Base-by-base conservation (phyloP, 2,888 invertebrate genomes). In the Caenorhabditis macrosperma region DNA sequence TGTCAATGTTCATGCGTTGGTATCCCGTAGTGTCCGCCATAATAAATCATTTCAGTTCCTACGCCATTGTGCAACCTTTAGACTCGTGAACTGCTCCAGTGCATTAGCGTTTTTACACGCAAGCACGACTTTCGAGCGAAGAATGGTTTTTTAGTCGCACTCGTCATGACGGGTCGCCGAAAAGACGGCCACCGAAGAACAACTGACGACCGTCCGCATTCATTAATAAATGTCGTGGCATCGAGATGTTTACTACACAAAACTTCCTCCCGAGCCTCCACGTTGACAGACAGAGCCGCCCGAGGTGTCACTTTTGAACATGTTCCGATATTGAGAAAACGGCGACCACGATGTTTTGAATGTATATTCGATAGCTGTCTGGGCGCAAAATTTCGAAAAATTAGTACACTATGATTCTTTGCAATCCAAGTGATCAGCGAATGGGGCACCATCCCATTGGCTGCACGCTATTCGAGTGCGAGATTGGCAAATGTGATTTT, bases 151-250 rank as follows among this genome's bases (percentile, higher is more conserved):
- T 64, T 66, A 64, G 57, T 59, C 59, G 26, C 64, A 74, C 66
- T 59, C 41, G 66, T 74, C 74, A 74, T 74, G 74, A 59, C 74
- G 57, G 74, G 57, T 63, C 59, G n/a, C 26, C 28, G 41, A 60
- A 35, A 35, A 48, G 64, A 59, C 63, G 63, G 48, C 55, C 55
- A 20, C 28, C 57, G 74, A 57, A 66, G 74, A 74, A 74, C 74
- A 74, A 74, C 74, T 74, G 74, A 64, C 74, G 59, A 64, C 50
- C 54, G 74, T 74, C 74, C 64, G 59, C 74, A 59, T 74, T 74
- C 74, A 74, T 74, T 74, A 74, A 74, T 74, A 64, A 74, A 74
- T 59, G 64, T 74, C 64, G 74, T 74, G 74, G 64, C 74, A 74
- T 74, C 46, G 74, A 7, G 64, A 64, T 74, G 74, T 74, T 74